Base-by-base conservation (phyloP, 2,888 invertebrate genomes). In the Stenodera caucasica region DNA sequence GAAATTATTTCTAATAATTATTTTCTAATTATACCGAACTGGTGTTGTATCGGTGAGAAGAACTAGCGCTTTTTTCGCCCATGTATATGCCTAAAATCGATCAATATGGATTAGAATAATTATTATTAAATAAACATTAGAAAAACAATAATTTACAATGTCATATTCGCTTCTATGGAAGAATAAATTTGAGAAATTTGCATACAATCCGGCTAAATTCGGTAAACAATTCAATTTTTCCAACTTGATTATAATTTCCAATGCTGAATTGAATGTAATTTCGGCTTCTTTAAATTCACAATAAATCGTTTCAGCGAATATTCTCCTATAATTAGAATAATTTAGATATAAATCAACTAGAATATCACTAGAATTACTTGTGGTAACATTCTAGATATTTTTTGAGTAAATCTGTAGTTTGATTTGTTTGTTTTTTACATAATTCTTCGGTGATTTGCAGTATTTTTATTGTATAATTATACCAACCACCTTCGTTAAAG, bases 401-500 rank as follows among this genome's bases (percentile, higher is more conserved):
- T 60, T 87, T 84, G 77, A 88, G 84, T 71, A 86, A 84, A 64
- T 85, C 80, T 8, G 65, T 60, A 32, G 67, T 68, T 29, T 68
- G 61, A 35, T 63, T 64, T 35, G 14, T 14, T 57, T 69, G 69
- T 63, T 65, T 71, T 49, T 70, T 70, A 62, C 74, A 74, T 51
- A 92, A 79, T 65, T 85, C 82, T 63, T 89, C 86, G 71, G 91
- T 91, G 9, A 86, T 82, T 40, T 85, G 78, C 67, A 94, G 81
- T 56, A 95, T 87, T 49, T 85, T 82, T 74, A 91, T 88, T 64
- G 92, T 90, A 75, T 92, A 90, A 65, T 84, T 83, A 77, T 90
- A 90, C 92, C 94, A 94, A 0, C 95, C 95, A 0, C 92, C 92
- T 76, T 96, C 96, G 76, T 90, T 90, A 4, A 96, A 85, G 81